A percentile compares a stretch with the other conserved stretches of the same genome.
Evolutionary conservation across 2,113 vertebrate species (phyloP).

Genomic region (Benitochromis conjunctus): DNA sequence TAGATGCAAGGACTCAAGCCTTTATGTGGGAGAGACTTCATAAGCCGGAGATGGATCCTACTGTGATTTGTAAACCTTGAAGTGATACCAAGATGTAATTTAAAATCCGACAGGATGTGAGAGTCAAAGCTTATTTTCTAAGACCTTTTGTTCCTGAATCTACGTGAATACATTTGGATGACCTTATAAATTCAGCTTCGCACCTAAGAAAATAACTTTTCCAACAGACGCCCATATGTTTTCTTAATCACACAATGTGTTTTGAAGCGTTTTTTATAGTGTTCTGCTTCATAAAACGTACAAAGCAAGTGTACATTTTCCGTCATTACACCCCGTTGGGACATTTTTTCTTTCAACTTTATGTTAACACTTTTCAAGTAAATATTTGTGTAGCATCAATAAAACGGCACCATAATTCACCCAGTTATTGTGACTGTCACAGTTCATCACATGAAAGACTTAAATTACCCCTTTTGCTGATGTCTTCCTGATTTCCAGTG

Average conservation of each 20-base stretch:
- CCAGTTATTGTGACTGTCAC: background rate
- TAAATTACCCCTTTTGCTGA: slow-evolving; percentile 1
- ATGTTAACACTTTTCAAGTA: background rate
- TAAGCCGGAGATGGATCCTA: background rate
- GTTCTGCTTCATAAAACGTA: background rate
- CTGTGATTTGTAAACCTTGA: slow-evolving; percentile 3
- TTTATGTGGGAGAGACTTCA: background rate
- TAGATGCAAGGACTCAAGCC: background rate
- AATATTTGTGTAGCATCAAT: background rate
- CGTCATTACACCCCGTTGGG: background rate
- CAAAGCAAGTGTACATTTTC: slow-evolving; percentile 10
- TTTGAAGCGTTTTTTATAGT: slow-evolving; percentile 17
- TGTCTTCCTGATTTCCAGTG: slow-evolving; percentile 17
- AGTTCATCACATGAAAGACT: background rate
- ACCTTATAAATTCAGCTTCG: background rate
- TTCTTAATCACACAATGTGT: slow-evolving; percentile 22
- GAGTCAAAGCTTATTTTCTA: background rate
- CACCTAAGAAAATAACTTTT: background rate
- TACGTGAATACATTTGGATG: background rate
- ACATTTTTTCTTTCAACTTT: slow-evolving; percentile 13
- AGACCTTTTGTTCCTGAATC: slow-evolving; percentile 12
- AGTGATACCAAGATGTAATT: background rate
- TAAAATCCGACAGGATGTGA: slow-evolving; percentile 3
- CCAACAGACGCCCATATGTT: slow-evolving; percentile 16
- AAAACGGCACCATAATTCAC: background rate